phyloP scores from a whole-genome alignment of 2,888 invertebrate genomes.

The Embidobia sp. region DNA sequence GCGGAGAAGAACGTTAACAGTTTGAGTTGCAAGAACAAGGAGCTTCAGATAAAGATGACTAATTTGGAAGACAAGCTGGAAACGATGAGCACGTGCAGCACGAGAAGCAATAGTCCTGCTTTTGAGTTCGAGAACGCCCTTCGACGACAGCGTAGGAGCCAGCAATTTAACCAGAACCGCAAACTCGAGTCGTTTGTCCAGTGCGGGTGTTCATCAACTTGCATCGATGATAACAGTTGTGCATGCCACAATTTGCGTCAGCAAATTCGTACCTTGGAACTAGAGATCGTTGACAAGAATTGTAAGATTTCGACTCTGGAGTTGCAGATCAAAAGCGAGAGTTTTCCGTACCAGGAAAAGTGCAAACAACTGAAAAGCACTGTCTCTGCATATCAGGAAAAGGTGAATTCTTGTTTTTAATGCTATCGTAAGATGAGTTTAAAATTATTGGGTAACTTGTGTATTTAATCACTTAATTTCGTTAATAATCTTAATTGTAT shows the following conservation, averaged over 20 bases:
- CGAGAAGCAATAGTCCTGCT: constrained; percentile 70
- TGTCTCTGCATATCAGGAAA: constrained; percentile 1
- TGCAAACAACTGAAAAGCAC: constrained; percentile 71
- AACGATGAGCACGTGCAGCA: constrained; percentile 63
- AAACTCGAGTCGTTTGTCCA: constrained; percentile 62
- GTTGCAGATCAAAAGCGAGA: constrained; percentile 73
- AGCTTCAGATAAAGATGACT: constrained; percentile 60
- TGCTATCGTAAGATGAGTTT: not conserved
- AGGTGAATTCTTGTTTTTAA: no score
- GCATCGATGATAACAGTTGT: constrained; percentile 46
- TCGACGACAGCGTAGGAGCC: constrained; percentile 69
- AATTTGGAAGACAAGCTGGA: constrained; percentile 66
- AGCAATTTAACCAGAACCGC: constrained; percentile 71
- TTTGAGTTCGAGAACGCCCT: constrained; percentile 54
- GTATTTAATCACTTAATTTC: not conserved
- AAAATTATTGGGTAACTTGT: not conserved
- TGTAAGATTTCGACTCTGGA: constrained; percentile 75
- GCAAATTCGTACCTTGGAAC: constrained; percentile 69
- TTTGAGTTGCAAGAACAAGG: constrained; percentile 49
- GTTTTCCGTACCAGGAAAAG: constrained; percentile 74
- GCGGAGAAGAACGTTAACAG: constrained; percentile 12
- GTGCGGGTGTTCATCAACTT: constrained; percentile 34
- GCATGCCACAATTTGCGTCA: constrained; percentile 57
- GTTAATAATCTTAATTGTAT: not conserved
- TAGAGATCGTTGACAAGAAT: constrained; percentile 73